Conservation (phyloP, 2,797 vertebrate species). For the Rhyacichthys aspro region DNA sequence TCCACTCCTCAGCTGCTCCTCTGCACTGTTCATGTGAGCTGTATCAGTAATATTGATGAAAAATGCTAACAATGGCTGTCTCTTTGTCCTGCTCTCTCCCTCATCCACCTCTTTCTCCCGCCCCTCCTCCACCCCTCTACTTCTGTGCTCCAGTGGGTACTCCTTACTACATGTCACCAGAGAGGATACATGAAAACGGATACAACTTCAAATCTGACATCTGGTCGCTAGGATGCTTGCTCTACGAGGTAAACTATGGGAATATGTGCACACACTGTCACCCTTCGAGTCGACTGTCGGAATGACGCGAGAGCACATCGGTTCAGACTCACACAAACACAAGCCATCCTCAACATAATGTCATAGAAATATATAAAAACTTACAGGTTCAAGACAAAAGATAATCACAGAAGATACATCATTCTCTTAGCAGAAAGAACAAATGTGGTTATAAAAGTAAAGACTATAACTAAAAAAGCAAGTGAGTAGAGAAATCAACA, state of each 20-base stretch:
- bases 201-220: slow-evolving; percentile 91
- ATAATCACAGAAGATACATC: not conserved
- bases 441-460: too few species aligned
- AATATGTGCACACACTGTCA: slow-evolving; percentile 60
- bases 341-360: slow-evolving; percentile 19
- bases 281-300: slow-evolving; percentile 46
- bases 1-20: slow-evolving; percentile 21
- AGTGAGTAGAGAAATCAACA: too few species aligned
- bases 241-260: slow-evolving; percentile 92
- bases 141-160: slow-evolving; percentile 91
- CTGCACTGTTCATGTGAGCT: slow-evolving; percentile 18
- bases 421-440: too few species aligned
- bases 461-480: too few species aligned
- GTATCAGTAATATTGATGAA: slow-evolving; percentile 67
- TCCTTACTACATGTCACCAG: slow-evolving; percentile 90
- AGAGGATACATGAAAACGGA: slow-evolving; percentile 87
- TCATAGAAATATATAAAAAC: slow-evolving; percentile 12
- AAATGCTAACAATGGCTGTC: slow-evolving; percentile 53
- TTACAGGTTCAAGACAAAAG: slow-evolving; percentile 1
- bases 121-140: slow-evolving; percentile 13
- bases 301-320: slow-evolving; percentile 51
- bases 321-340: slow-evolving; percentile 37
- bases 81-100: slow-evolving; percentile 45
- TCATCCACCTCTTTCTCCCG: not conserved
- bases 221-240: slow-evolving; percentile 95